phyloP scores from a whole-genome alignment of 2,888 invertebrate species.

The Serripes groenlandicus region DNA sequence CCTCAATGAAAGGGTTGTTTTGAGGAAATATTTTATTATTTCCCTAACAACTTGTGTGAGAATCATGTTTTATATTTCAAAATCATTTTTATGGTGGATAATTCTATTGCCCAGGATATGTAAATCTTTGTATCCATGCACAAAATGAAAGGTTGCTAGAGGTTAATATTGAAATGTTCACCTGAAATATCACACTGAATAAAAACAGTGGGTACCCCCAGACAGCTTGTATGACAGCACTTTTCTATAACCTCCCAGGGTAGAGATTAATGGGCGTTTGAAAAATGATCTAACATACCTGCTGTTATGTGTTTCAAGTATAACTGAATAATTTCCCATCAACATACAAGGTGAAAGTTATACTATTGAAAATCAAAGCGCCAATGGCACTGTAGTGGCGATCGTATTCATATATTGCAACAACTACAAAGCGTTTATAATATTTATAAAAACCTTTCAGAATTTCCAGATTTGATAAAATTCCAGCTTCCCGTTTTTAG shows the following conservation, averaged over 20 bases:
- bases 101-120: constrained; percentile 13
- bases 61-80: no score
- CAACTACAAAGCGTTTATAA: no score
- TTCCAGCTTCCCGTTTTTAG: no score
- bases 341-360: no score
- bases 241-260: constrained; percentile 11
- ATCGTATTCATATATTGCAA: no score
- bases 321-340: no score
- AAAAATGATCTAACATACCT: constrained; percentile 21
- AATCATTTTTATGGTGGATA: background rate
- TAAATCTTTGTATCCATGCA: constrained; percentile 5
- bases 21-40: no score
- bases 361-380: no score
- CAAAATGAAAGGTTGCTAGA: background rate
- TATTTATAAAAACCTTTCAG: no score
- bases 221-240: background rate
- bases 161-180: background rate
- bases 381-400: no score
- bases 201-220: background rate
- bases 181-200: background rate
- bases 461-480: no score
- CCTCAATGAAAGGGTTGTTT: background rate
- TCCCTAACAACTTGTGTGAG: no score
- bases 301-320: background rate
- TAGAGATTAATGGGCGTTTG: constrained; percentile 11